These are phyloP conservation scores for Capra hircus DNA, from an alignment of 2,113 vertebrate species.

Conservation along the genomic window DNA sequence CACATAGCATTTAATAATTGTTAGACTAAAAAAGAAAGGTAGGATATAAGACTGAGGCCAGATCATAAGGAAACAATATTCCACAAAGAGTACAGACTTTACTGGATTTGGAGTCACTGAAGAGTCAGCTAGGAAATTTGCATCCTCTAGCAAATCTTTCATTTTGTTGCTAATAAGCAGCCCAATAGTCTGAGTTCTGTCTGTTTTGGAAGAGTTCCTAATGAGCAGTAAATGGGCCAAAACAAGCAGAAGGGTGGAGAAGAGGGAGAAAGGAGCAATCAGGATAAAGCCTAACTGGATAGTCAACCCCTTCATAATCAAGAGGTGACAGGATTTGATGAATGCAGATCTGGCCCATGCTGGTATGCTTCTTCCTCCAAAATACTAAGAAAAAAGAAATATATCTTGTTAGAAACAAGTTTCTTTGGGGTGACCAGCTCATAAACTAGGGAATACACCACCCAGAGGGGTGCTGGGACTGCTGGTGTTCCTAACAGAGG, in stretches of 20 bases:
- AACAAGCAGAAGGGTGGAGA: background rate
- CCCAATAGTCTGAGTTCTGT: background rate
- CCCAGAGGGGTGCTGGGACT: background rate
- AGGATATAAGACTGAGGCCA: background rate
- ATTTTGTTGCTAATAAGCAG: constrained; percentile 38
- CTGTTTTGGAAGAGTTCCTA: constrained; percentile 45
- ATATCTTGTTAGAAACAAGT: background rate
- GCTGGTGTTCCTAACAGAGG: background rate
- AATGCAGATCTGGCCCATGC: background rate
- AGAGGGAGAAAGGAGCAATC: background rate
- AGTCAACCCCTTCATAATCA: background rate
- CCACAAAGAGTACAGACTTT: background rate
- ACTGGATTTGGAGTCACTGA: background rate
- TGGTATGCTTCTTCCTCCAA: background rate
- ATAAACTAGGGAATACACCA: background rate
- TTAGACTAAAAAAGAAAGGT: background rate
- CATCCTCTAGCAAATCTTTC: constrained; percentile 39
- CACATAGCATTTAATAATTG: background rate
- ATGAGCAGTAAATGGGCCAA: constrained; percentile 42
- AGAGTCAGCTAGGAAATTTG: constrained; percentile 16
- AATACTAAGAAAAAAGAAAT: background rate
- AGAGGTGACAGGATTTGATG: constrained; percentile 1
- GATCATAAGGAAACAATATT: background rate
- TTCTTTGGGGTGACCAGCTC: background rate
- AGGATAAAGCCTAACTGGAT: background rate